Conservation (phyloP, 2,888 invertebrate species). For the Hypomecis punctinalis region DNA sequence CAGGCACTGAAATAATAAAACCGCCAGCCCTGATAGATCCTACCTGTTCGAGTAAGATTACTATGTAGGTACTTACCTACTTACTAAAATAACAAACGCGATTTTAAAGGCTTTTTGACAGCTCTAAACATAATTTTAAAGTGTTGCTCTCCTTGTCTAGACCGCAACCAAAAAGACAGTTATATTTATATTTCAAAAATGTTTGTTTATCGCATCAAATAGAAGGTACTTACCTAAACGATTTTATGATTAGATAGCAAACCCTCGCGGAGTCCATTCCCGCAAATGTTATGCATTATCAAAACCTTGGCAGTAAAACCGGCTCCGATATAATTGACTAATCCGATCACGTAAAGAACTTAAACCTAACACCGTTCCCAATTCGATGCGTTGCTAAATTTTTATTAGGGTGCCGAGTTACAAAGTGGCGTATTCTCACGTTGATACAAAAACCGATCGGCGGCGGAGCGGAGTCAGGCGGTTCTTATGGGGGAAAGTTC, state of each 20-base stretch:
- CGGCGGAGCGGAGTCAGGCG: slow-evolving; percentile 13
- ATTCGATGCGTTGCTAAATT: slow-evolving; percentile 57
- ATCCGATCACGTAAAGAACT: slow-evolving; percentile 48
- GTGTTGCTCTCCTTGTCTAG: too few species aligned
- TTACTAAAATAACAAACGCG: too few species aligned
- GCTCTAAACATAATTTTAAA: too few species aligned
- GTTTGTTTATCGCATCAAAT: too few species aligned
- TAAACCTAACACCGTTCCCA: slow-evolving; percentile 49
- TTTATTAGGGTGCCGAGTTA: slow-evolving; percentile 54
- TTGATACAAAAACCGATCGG: slow-evolving; percentile 64
- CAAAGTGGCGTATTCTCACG: slow-evolving; percentile 48
- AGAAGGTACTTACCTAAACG: slow-evolving; percentile 11
- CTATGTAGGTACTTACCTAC: too few species aligned
- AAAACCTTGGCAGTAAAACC: slow-evolving; percentile 28
- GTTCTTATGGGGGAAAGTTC: not conserved
- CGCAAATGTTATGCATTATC: slow-evolving; percentile 30
- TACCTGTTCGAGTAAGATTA: too few species aligned
- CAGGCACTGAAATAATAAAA: too few species aligned
- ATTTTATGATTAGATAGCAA: slow-evolving; percentile 10
- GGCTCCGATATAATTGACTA: slow-evolving; percentile 35
- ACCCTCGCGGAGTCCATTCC: slow-evolving; percentile 12
- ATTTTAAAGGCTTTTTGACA: too few species aligned
- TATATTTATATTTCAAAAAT: too few species aligned
- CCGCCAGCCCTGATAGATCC: too few species aligned
- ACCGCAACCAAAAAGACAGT: too few species aligned